Evolutionary conservation across 2,888 invertebrate species (phyloP).

Genomic region (Chesias legatella): DNA sequence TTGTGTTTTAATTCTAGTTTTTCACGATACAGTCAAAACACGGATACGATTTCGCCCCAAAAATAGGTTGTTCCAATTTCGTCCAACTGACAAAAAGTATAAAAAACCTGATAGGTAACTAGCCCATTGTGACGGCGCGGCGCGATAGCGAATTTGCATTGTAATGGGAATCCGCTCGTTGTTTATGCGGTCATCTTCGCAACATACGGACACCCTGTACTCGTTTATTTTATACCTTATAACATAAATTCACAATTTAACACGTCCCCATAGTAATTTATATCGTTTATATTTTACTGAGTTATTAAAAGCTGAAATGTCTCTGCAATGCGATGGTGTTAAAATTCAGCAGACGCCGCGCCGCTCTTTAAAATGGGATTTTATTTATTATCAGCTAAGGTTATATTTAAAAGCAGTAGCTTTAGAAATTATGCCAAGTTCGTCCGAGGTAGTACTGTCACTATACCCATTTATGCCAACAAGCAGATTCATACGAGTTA

Average conservation of each 20-base stretch:
- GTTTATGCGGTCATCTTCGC: conserved; percentile 51
- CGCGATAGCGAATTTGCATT: conserved; percentile 63
- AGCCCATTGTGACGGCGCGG: conserved; percentile 58
- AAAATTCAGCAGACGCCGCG: no score
- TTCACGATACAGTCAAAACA: no score
- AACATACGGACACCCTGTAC: conserved; percentile 39
- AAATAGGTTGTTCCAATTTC: conserved; percentile 62
- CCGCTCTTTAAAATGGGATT: no score
- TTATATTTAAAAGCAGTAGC: no score
- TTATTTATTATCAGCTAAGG: no score
- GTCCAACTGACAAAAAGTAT: conserved; percentile 63
- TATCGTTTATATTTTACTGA: conserved; percentile 27
- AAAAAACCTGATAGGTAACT: conserved; percentile 55
- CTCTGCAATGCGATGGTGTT: not conserved
- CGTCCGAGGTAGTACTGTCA: no score
- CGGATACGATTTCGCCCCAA: conserved; percentile 32
- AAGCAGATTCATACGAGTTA: no score
- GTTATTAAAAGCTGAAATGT: not conserved
- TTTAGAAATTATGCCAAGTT: no score
- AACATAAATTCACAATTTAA: conserved; percentile 41
- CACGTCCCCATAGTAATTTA: conserved; percentile 29
- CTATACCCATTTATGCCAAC: no score
- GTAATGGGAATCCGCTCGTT: conserved; percentile 64
- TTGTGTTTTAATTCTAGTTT: no score
- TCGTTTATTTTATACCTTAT: conserved; percentile 36